A percentile compares a stretch with the other conserved stretches of the same genome.
Conservation (phyloP, 1,140 invertebrate species). For the Meteorus sp. region DNA sequence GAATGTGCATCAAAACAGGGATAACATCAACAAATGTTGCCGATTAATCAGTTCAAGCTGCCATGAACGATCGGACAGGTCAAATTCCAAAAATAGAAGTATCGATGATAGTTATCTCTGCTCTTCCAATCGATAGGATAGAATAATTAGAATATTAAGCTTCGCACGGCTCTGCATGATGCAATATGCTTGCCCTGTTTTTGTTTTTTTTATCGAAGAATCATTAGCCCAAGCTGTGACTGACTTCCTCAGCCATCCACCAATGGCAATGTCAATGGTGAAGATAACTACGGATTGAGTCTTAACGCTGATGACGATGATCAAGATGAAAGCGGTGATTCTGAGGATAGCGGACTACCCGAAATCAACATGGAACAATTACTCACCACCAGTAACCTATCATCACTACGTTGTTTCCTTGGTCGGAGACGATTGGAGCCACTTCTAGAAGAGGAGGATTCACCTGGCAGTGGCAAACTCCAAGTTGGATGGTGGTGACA, state of each 20-base stretch:
- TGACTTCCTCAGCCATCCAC: constrained; percentile 55
- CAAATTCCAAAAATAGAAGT: too few species aligned
- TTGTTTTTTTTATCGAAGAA: constrained; percentile 59
- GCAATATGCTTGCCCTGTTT: constrained; percentile 52
- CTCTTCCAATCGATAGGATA: neutral
- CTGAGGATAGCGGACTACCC: constrained; percentile 41
- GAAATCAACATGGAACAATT: constrained; percentile 57
- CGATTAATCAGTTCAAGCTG: too few species aligned
- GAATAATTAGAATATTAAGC: constrained; percentile 43
- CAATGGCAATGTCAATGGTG: constrained; percentile 39
- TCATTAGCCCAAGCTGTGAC: constrained; percentile 54
- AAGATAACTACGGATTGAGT: constrained; percentile 46
- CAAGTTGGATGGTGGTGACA: constrained; percentile 59
- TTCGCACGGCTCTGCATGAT: constrained; percentile 58
- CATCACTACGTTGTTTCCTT: constrained; percentile 46
- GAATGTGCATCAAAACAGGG: too few species aligned
- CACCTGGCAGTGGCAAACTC: constrained; percentile 46
- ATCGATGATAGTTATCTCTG: neutral
- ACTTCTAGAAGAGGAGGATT: constrained; percentile 55
- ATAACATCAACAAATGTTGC: too few species aligned
- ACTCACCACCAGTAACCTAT: constrained; percentile 38
- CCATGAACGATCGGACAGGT: too few species aligned
- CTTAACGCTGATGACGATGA: constrained; percentile 43
- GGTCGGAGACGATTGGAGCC: constrained; percentile 52
- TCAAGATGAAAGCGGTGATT: constrained; percentile 42